Base-by-base conservation (phyloP, 37 sponge, comb jelly and placozoan genomes). In the Chondrosia reniformis region DNA sequence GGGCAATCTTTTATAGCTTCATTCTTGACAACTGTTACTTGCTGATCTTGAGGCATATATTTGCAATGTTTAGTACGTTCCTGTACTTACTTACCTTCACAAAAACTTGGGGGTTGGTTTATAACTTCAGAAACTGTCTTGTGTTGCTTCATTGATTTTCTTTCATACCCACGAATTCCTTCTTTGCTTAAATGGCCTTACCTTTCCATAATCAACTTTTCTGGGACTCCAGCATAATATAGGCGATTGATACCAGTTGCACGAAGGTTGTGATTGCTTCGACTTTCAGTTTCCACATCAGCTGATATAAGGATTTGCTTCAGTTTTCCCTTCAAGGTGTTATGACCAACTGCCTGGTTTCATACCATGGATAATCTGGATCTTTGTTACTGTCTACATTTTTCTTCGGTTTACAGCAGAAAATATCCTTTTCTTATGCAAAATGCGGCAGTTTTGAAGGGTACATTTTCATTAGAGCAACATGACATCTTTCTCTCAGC, bases 351-450 rank as follows among this genome's bases (percentile, higher is more conserved):
- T 44, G 61, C 5, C 28, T 74, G 22, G 46, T 25, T 19, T 12
- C 54, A 75, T 83, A 83, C 83, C 83, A 83, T 62, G 76, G 83
- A 15, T 76, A 32, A 72, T 67, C 46, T 69, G 72, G 72, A 38
- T 4, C 58, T 56, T 24, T 6, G 58, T 24, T 28, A 56, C 58
- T 56, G 22, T 21, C 15, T 59, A 75, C 33, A 62, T 25, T 37
- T 33, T 22, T 45, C 40, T 73, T 74, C 25, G 83, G 46, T 25
- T 76, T 75, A 64, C 58, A 58, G 52, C 76, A 83, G 55, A 83
- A 65, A 37, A 75, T 39, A 62, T 76, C 83, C 28, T 63, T 30
- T 41, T 83, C 64, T 45, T 76, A 62, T 36, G 83, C 83, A 75
- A 43, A 34, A 6, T 61, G 7, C 4, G 83, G 83, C 61, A 83